Evolutionary conservation across 2,113 vertebrate genomes (phyloP), one percentile per base, ranked within the genome.

Genomic region (Chaenocephalus aceratus): DNA sequence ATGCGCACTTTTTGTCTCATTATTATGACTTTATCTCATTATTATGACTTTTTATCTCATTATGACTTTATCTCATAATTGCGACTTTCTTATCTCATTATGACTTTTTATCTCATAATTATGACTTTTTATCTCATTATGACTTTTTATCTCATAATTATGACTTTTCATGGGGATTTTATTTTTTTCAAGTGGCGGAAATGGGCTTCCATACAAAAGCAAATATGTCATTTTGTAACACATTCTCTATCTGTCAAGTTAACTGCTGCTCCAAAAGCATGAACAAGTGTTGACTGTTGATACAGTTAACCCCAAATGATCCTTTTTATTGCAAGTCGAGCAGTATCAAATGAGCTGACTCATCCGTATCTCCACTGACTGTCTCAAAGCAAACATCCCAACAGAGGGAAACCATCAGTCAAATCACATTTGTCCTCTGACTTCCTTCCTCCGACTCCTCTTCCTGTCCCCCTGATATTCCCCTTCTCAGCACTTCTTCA

Each of bases 401-500:
- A 46, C 54, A 30, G 53, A 46, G 60, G 41, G 30, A 81, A 71
- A 77, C 26, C 54, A 36, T 45, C 60, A 1, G 13, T 82, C 34
- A 44, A 80, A 68, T 54, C 57, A 77, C 52, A 13, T 67, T 54
- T 83, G 41, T 84, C 10, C 78, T 59, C 30, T 11, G 48, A 64
- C 51, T 51, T 26, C 26, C 48, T 69, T 34, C 30, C 57, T 64
- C 52, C 46, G 21, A 41, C 36, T 41, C 36, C 7, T 8, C 26
- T 79, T 71, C 81, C 66, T 67, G 49, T 56, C 23, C 64, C 26
- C 30, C 46, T 15, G 63, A 13, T 80, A 7, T 80, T 77, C 53
- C 6, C 59, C 52, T 30, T 54, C 70, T 14, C 89, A 97, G 96
- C 96, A 97, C 89, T 97, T 97, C 92, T 97, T 97, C 93, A 97